phyloP scores from a whole-genome alignment of 1,140 invertebrate species.

The Triops cancriformis region DNA sequence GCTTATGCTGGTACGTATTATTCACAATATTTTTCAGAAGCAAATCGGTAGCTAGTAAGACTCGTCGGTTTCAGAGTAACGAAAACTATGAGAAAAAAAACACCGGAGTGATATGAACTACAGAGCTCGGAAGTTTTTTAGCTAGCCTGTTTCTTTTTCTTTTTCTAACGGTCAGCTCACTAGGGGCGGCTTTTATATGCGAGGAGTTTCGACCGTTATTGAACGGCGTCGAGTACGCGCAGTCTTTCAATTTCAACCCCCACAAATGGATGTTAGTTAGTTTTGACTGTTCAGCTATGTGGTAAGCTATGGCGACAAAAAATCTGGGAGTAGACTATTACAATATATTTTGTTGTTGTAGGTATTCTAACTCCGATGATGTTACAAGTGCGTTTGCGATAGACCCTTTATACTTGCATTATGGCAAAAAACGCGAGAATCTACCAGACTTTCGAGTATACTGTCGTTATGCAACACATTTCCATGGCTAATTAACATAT shows the following conservation, averaged over 20 bases:
- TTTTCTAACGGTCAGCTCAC: too few species aligned
- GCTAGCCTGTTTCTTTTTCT: too few species aligned
- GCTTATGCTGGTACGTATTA: conserved; percentile 66
- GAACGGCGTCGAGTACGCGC: conserved; percentile 67
- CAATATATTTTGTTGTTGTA: too few species aligned
- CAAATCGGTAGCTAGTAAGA: too few species aligned
- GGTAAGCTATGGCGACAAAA: too few species aligned
- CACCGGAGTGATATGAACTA: too few species aligned
- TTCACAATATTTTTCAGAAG: neutral
- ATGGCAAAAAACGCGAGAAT: conserved; percentile 69
- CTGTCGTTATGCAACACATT: too few species aligned
- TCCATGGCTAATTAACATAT: neutral
- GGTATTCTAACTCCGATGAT: conserved; percentile 80
- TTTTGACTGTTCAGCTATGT: conserved; percentile 83
- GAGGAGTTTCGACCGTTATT: conserved; percentile 76
- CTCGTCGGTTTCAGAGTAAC: too few species aligned
- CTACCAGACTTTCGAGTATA: conserved; percentile 47
- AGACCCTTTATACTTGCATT: conserved; percentile 87
- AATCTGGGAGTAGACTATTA: too few species aligned
- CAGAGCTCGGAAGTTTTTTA: too few species aligned
- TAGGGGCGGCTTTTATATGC: conserved; percentile 75
- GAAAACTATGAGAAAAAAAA: too few species aligned
- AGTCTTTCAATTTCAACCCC: conserved; percentile 83
- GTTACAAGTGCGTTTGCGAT: conserved; percentile 93
- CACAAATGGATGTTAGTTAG: conserved; percentile 89